Percentiles rank a stretch among this genome's conserved stretches.
Evolutionary conservation across 2,113 vertebrate genomes (phyloP).

Genomic region (Martes martes): DNA sequence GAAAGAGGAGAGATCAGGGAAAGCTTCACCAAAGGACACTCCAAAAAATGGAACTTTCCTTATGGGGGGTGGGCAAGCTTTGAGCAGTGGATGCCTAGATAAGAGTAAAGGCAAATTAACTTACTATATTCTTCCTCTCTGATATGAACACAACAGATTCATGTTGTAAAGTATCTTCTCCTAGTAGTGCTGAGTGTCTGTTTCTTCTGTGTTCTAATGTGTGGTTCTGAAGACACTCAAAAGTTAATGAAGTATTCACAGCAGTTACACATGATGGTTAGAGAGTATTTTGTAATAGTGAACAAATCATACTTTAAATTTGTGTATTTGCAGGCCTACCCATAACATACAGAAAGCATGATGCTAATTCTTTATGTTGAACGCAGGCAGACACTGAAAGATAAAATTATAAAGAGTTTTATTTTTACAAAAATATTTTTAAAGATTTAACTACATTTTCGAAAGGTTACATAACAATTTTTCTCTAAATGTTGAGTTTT

Average conservation of each 20-base stretch:
- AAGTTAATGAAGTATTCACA: background rate
- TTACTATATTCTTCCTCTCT: background rate
- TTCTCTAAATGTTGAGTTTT: background rate
- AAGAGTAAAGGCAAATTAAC: background rate
- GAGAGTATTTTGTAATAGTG: background rate
- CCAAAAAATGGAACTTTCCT: background rate
- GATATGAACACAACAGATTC: background rate
- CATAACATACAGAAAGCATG: background rate
- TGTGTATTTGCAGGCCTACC: background rate
- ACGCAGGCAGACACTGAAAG: background rate
- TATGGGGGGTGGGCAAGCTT: background rate
- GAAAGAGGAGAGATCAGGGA: background rate
- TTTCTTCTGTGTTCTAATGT: background rate
- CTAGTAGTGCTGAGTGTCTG: background rate
- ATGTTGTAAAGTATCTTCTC: background rate
- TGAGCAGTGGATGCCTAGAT: background rate
- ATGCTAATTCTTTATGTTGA: background rate
- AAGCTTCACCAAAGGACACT: background rate
- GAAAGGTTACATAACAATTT: background rate
- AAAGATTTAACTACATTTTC: background rate
- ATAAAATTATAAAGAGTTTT: background rate
- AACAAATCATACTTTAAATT: background rate
- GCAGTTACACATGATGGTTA: background rate
- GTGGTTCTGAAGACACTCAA: background rate
- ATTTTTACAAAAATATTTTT: slow-evolving; percentile 23